Evolutionary conservation across 2,113 vertebrate species (phyloP).

Genomic region (Steatornis caripensis): DNA sequence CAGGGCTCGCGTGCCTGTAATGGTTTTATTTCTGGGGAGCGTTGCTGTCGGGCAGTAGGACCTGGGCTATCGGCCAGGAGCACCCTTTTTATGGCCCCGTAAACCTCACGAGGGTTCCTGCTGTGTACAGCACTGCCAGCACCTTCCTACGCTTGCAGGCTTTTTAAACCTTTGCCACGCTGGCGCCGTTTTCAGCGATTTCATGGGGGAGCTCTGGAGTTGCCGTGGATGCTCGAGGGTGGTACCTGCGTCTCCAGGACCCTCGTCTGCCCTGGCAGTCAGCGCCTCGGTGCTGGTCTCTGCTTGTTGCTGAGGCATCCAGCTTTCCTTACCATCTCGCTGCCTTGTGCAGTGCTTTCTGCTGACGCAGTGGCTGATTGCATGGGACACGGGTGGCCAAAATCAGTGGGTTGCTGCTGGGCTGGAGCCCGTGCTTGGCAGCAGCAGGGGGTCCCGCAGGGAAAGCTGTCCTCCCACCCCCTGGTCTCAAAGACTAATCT

Average conservation of each 20-base stretch:
- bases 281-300: background rate
- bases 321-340: background rate
- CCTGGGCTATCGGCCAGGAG: background rate
- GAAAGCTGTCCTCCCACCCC: background rate
- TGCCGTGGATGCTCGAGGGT: background rate
- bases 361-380: background rate
- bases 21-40: background rate
- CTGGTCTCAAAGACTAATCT: background rate
- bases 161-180: background rate
- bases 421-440: background rate
- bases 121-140: background rate
- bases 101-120: background rate
- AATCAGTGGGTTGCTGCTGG: background rate
- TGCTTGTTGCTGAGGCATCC: background rate
- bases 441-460: background rate
- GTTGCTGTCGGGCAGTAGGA: background rate
- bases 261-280: background rate
- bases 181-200: fast-evolving
- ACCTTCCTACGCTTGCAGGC: background rate
- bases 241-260: background rate
- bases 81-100: background rate
- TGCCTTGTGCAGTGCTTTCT: background rate
- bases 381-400: background rate
- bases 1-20: fast-evolving
- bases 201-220: background rate